Conservation (phyloP, 1,140 invertebrate genomes). For the Lasioglossum albipes region DNA sequence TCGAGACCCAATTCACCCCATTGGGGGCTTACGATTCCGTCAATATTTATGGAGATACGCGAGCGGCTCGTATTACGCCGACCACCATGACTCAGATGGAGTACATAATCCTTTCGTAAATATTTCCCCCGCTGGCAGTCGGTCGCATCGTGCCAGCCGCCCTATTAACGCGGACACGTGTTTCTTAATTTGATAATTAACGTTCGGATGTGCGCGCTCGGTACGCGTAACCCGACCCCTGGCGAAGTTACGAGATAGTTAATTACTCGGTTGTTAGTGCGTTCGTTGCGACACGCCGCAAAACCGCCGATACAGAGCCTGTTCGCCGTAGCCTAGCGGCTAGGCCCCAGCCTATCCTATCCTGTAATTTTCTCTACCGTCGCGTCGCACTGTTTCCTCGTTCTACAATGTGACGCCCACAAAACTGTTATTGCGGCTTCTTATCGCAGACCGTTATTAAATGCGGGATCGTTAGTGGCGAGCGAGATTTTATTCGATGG, state of each 20-base stretch:
- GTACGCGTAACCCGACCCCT: background rate
- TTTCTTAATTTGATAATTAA: conserved; percentile 40
- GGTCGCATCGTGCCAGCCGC: background rate
- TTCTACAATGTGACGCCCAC: too few relatives aligned
- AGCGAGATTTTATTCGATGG: too few relatives aligned
- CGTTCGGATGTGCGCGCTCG: background rate
- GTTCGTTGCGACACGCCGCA: background rate
- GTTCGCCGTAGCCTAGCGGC: background rate
- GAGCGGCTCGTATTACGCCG: background rate
- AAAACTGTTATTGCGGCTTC: too few relatives aligned
- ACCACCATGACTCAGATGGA: background rate
- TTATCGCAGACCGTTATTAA: too few relatives aligned
- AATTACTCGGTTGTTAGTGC: conserved; percentile 5
- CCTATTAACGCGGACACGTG: conserved; percentile 5
- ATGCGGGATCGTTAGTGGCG: too few relatives aligned
- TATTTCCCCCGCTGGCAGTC: background rate
- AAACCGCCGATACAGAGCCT: background rate
- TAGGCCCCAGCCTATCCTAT: too few relatives aligned
- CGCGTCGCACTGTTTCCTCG: too few relatives aligned
- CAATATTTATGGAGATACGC: conserved; percentile 35
- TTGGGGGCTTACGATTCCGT: conserved; percentile 14
- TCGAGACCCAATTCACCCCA: too few relatives aligned
- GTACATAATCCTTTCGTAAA: background rate
- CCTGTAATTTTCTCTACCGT: background rate
- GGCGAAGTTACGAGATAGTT: background rate